Evolutionary conservation across 2,888 invertebrate species (phyloP).

Genomic region (Lampropteryx suffumata): DNA sequence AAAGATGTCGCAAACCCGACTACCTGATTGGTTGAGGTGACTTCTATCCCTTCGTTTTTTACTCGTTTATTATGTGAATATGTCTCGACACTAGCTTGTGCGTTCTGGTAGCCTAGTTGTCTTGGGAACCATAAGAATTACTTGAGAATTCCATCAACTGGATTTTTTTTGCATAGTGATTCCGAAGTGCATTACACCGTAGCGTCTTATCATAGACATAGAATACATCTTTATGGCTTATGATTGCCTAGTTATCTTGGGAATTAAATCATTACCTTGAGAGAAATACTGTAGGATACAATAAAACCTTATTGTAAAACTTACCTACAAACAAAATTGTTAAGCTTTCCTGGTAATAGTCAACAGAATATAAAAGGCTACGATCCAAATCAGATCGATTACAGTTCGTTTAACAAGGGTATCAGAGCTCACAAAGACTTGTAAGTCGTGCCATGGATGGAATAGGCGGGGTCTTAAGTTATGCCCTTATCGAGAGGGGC

Average conservation of each 20-base stretch:
- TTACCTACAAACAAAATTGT: too few species aligned
- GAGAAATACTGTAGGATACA: too few species aligned
- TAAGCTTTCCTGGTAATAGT: too few species aligned
- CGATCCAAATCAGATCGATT: conserved; percentile 10
- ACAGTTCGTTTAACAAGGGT: conserved; percentile 15
- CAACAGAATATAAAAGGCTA: background rate
- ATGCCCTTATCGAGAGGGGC: conserved; percentile 3
- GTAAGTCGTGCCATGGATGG: background rate
- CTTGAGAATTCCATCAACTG: conserved; percentile 1
- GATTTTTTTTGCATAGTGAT: background rate
- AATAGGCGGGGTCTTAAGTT: conserved; percentile 4
- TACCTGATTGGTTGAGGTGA: background rate
- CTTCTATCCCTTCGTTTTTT: background rate
- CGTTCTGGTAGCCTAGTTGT: conserved; percentile 11
- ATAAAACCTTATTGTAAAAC: too few species aligned
- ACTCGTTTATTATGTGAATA: background rate
- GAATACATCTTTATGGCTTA: background rate
- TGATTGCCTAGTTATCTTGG: conserved; percentile 20
- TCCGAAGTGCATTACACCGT: background rate
- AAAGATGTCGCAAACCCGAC: background rate
- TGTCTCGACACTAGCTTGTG: background rate
- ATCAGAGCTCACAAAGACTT: conserved; percentile 14
- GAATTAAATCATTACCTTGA: conserved; percentile 17
- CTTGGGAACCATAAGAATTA: conserved; percentile 10
- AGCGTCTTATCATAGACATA: too few species aligned